A percentile compares a stretch with the other conserved stretches of the same genome.
Conservation (phyloP, 2,888 invertebrate genomes). For the Epirrhoe alternata region DNA sequence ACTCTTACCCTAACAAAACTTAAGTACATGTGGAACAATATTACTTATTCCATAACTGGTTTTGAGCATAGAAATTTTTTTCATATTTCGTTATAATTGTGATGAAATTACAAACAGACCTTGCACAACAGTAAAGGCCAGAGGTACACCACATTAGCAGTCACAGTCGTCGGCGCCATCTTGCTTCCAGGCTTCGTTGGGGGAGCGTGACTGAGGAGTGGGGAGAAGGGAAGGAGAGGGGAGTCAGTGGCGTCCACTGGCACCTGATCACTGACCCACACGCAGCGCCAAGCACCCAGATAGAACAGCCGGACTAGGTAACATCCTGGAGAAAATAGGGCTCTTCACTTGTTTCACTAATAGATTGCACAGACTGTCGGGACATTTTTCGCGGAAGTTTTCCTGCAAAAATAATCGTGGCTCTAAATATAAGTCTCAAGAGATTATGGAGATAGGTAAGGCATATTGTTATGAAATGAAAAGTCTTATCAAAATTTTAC, state of each 20-base stretch:
- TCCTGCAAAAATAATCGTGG: too few species aligned
- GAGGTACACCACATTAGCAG: slow-evolving; percentile 58
- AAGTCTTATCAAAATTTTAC: too few species aligned
- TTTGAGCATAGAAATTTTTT: too few species aligned
- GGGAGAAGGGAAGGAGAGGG: slow-evolving; percentile 75
- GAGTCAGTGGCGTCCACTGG: slow-evolving; percentile 70
- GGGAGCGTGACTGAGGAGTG: slow-evolving; percentile 54
- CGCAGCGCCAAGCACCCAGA: slow-evolving; percentile 76
- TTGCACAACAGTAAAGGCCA: slow-evolving; percentile 78
- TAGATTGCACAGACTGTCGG: too few species aligned
- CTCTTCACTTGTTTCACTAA: too few species aligned
- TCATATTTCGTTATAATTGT: neutral
- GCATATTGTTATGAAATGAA: too few species aligned
- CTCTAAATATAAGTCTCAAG: too few species aligned
- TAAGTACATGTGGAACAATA: too few species aligned
- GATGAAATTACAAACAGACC: slow-evolving; percentile 47
- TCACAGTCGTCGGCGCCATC: slow-evolving; percentile 49
- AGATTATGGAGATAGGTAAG: too few species aligned
- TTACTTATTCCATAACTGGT: too few species aligned
- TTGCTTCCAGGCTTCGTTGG: slow-evolving; percentile 51
- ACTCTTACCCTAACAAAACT: too few species aligned
- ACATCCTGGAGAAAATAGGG: slow-evolving; percentile 61
- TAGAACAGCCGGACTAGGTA: slow-evolving; percentile 75
- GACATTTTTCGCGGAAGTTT: too few species aligned
- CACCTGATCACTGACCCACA: slow-evolving; percentile 77